Conservation (phyloP, 1,140 invertebrate genomes). For the Adelges cooleyi region DNA sequence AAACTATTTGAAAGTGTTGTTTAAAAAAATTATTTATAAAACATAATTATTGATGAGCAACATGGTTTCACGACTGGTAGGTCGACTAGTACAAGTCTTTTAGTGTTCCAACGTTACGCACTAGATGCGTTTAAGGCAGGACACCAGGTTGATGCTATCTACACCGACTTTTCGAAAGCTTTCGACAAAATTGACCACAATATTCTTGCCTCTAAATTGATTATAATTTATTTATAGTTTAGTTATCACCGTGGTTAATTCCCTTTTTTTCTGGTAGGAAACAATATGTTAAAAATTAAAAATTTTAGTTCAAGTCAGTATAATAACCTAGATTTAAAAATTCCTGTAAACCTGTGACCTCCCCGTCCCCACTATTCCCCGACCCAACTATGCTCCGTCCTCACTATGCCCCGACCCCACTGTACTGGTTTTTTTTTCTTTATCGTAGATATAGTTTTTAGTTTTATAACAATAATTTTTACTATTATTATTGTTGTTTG, state of each 20-base stretch:
- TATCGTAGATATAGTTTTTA: too few species aligned
- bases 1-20: not conserved
- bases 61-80: not conserved
- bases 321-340: too few species aligned
- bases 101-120: not conserved
- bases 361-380: too few species aligned
- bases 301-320: too few species aligned
- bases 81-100: not conserved
- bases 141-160: not conserved
- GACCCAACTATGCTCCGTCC: too few species aligned
- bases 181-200: not conserved
- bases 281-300: too few species aligned
- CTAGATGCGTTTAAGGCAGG: not conserved
- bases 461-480: too few species aligned
- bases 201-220: not conserved
- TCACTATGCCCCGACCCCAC: too few species aligned
- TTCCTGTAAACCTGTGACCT: too few species aligned
- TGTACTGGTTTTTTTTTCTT: too few species aligned
- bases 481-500: too few species aligned
- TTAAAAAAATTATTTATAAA: not conserved
- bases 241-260: not conserved
- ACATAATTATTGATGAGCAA: not conserved
- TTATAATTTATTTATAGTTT: not conserved
- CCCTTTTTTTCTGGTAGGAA: too few species aligned
- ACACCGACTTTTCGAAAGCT: not conserved